Conservation (phyloP, 2,888 invertebrate species). For the Drosophila melanosoma region DNA sequence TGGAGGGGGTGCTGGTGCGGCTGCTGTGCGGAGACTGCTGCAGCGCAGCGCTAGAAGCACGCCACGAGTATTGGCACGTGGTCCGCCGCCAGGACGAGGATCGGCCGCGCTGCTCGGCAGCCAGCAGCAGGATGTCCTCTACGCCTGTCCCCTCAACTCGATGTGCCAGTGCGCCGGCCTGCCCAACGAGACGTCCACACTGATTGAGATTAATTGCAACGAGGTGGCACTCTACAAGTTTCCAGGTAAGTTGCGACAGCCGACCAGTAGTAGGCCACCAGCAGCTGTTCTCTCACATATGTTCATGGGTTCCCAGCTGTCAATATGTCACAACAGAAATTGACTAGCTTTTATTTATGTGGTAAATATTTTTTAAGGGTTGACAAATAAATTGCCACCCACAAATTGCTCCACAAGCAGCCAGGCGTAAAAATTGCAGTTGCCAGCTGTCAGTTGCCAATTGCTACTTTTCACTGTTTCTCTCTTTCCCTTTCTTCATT, state of each 20-base stretch:
- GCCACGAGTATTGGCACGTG: conserved; percentile 56
- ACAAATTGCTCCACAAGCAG: conserved; percentile 23
- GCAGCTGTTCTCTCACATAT: not conserved
- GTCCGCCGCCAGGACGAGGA: conserved; percentile 63
- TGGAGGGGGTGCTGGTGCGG: conserved; percentile 73
- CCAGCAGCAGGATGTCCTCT: conserved; percentile 84
- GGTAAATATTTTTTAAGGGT: conserved; percentile 59
- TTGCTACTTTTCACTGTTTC: conserved; percentile 7
- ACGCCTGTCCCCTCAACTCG: conserved; percentile 84
- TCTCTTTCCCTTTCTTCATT: not conserved
- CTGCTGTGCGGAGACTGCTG: conserved; percentile 17
- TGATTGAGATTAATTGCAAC: conserved; percentile 85
- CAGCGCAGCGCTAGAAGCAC: conserved; percentile 62
- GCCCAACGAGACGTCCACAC: conserved; percentile 85
- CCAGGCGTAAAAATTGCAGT: conserved; percentile 38
- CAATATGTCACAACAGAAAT: conserved; percentile 58
- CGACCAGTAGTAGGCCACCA: not conserved
- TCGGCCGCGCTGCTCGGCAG: conserved; percentile 82
- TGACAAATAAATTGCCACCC: conserved; percentile 60
- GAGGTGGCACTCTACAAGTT: conserved; percentile 85
- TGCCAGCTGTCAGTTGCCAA: conserved; percentile 30
- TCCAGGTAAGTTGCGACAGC: conserved; percentile 81
- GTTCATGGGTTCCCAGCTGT: conserved; percentile 39
- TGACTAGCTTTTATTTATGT: conserved; percentile 72
- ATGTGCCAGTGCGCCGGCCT: conserved; percentile 85